A percentile compares a stretch with the other conserved stretches of the same genome.
phyloP scores from a whole-genome alignment of 2,888 invertebrate species.

The Hymenopus coronatus region DNA sequence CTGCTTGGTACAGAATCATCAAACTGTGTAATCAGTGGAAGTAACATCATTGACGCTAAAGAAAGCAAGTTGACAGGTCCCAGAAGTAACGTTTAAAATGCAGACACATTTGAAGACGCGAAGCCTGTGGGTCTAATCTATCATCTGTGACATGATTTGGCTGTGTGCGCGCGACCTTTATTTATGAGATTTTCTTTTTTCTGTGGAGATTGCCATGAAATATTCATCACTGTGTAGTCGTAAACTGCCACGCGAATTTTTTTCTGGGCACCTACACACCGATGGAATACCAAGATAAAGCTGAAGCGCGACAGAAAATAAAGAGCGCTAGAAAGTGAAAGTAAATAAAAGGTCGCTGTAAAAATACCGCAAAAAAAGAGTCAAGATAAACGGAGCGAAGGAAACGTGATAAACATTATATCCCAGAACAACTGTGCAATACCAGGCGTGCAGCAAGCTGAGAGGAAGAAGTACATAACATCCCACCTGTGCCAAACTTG shows the following conservation, averaged over 20 bases:
- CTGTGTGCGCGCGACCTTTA: not conserved
- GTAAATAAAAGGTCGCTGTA: not conserved
- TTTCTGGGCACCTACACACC: not conserved
- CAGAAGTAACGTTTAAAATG: not conserved
- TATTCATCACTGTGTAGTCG: not conserved
- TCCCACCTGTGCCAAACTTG: not conserved
- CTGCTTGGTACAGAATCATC: no score
- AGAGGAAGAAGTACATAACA: not conserved
- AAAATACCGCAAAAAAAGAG: not conserved
- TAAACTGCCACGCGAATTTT: not conserved
- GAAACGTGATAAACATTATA: not conserved
- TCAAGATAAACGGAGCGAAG: not conserved
- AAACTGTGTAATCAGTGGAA: no score
- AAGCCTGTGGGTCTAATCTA: not conserved
- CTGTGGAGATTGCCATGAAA: not conserved
- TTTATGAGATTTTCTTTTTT: not conserved
- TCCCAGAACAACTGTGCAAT: not conserved
- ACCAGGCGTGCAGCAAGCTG: no score
- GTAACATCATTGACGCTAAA: no score
- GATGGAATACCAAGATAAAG: not conserved
- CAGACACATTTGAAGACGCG: not conserved
- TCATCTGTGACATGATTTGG: not conserved
- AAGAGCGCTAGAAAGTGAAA: not conserved
- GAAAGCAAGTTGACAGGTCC: not conserved
- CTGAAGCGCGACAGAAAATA: not conserved